Evolutionary conservation across 2,888 invertebrate genomes (phyloP), one percentile per base, ranked within the genome.

Genomic region (Hypselothyrea guttata): DNA sequence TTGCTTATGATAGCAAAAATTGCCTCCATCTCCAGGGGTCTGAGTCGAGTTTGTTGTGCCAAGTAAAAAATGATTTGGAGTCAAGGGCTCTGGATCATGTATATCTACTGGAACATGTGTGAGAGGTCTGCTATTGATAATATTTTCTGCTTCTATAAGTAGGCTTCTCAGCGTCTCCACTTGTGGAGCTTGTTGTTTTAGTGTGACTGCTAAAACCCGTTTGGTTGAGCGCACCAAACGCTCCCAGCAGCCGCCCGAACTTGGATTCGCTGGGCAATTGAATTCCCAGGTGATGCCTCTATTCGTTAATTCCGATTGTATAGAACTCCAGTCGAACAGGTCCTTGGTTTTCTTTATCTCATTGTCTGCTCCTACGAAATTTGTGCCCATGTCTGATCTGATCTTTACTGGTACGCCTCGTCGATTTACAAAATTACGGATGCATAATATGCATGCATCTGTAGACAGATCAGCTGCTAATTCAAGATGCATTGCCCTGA

Each of bases 401-500:
- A 55, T 41, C 1, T 31, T 33, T 5, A 28, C 7, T 7, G 55
- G 48, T 33, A 33, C 33, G 7, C 49, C 45, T 33, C 49, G 15
- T 12, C 49, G 11, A 5, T 37, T 38, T 1, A 66, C 48, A 40
- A 63, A 63, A 16, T 71, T 69, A 2, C 56, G 40, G 4, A 71
- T 33, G 3, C 30, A 47, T 49, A 68, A 49, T 4, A 66, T 31
- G 27, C 68, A 71, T 1, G 66, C 64, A 15, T 68, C 59, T 1
- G 65, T 48, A 30, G 67, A 69, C 0, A 70, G 27, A 33, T 54
- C 57, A 11, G 49, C 46, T 5, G 67, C 65, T 11, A 70, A 9
- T 45, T 73, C 69, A 0, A 69, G 52, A 13, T 73, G 73, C 0
- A 71, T 52, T 0, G 63, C 65, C 0, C 62, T 70, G 7, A 62